phyloP scores from a whole-genome alignment of 2,797 vertebrate genomes.

The Adelosebastes latens region DNA sequence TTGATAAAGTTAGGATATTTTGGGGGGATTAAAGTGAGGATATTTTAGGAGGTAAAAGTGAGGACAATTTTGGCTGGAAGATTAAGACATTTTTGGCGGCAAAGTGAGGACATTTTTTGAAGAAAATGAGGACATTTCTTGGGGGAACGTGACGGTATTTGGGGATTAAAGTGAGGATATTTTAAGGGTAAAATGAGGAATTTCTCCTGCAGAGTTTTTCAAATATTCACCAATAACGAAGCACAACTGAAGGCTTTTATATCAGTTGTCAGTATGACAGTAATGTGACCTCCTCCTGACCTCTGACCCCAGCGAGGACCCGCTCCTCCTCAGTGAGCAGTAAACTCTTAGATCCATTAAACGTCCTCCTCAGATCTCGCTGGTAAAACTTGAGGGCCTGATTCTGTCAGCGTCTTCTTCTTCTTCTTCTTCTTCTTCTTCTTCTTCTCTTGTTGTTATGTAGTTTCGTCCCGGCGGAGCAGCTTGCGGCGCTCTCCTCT shows the following conservation, averaged over 20 bases:
- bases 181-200: too few species aligned
- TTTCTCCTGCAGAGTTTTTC: background rate
- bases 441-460: background rate
- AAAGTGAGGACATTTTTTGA: too few species aligned
- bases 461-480: constrained; percentile 1
- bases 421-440: background rate
- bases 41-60: too few species aligned
- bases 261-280: background rate
- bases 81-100: too few species aligned
- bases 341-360: background rate
- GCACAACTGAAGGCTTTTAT: background rate
- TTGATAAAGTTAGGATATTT: too few species aligned
- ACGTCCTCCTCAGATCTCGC: background rate
- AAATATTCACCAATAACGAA: background rate
- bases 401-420: background rate
- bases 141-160: too few species aligned
- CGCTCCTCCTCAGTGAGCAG: background rate
- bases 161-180: too few species aligned
- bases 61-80: too few species aligned
- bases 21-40: too few species aligned
- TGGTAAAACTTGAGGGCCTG: background rate
- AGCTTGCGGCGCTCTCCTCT: constrained; percentile 5
- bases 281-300: background rate
- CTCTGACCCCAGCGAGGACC: background rate
- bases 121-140: too few species aligned